Evolutionary conservation across 35 echinoderm and acorn worm species (phyloP).

Genomic region (Hemicentrotus pulcherrimus): DNA sequence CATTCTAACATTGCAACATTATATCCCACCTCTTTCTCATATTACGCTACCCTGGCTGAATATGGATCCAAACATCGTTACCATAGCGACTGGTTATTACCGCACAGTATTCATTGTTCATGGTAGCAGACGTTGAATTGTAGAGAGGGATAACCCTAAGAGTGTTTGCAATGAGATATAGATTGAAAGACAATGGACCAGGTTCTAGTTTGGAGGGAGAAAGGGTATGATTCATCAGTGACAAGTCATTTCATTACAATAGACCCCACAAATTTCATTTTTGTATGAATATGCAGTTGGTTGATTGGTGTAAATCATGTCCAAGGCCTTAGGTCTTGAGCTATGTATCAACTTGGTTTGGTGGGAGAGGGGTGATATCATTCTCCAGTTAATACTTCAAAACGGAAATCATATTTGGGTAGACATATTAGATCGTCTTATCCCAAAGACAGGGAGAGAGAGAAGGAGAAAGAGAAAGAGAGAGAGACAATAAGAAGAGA

Average conservation of each 20-base stretch:
- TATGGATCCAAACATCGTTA: not conserved
- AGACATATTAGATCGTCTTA: not conserved
- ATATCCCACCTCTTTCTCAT: not conserved
- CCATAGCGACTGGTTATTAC: not conserved
- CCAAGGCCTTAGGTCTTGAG: not conserved
- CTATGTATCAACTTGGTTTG: not conserved
- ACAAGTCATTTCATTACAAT: not conserved
- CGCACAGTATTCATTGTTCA: not conserved
- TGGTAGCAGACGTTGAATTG: not conserved
- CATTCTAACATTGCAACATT: not conserved
- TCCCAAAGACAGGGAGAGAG: too few relatives aligned
- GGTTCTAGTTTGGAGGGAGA: not conserved
- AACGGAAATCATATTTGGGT: not conserved
- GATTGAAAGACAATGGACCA: not conserved
- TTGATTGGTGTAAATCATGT: not conserved
- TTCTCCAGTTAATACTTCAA: not conserved
- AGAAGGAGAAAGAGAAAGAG: not conserved
- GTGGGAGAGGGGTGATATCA: not conserved
- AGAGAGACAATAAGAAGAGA: not conserved
- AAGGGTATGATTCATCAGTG: not conserved
- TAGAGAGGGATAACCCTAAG: not conserved
- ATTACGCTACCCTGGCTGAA: slow-evolving; percentile 1
- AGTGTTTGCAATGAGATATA: slow-evolving; percentile 12
- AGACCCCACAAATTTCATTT: not conserved
- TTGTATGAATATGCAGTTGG: not conserved